Percentiles rank a stretch among this genome's conserved stretches.
Evolutionary conservation across 2,888 invertebrate genomes (phyloP).

Genomic region (Cyaniris semiargus): DNA sequence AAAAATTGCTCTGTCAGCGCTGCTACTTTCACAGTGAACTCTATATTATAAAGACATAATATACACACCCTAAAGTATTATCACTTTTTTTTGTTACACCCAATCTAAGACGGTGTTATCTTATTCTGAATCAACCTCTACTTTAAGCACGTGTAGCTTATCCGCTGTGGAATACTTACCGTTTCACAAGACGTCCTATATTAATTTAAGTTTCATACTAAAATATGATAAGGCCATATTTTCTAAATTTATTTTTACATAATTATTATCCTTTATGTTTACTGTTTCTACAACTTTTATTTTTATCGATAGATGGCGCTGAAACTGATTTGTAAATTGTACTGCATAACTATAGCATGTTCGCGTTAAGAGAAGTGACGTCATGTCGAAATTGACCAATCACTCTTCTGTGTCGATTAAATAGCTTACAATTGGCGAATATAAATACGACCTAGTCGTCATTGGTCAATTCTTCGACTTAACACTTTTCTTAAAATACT

Average conservation of each 20-base stretch:
- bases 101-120: background rate
- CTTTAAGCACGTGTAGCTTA: background rate
- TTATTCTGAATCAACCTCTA: background rate
- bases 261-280: background rate
- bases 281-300: slow-evolving; percentile 3
- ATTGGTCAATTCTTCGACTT: too few species aligned
- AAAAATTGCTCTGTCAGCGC: too few species aligned
- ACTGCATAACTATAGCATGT: background rate
- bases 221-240: slow-evolving; percentile 15
- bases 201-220: slow-evolving; percentile 8
- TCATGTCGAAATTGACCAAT: too few species aligned
- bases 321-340: background rate
- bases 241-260: background rate
- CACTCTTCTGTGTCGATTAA: too few species aligned
- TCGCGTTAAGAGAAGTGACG: background rate
- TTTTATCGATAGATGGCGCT: background rate
- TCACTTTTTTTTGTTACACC: background rate
- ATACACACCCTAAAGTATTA: too few species aligned
- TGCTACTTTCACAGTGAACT: too few species aligned
- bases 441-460: too few species aligned
- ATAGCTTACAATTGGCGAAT: too few species aligned
- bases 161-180: background rate
- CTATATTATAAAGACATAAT: too few species aligned
- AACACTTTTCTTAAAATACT: too few species aligned
- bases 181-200: slow-evolving; percentile 1